Percentiles rank a stretch among this genome's conserved stretches.
These are phyloP conservation scores for Lophochroa leadbeateri DNA, from an alignment of 2,113 vertebrate species.

Conservation along the genomic window DNA sequence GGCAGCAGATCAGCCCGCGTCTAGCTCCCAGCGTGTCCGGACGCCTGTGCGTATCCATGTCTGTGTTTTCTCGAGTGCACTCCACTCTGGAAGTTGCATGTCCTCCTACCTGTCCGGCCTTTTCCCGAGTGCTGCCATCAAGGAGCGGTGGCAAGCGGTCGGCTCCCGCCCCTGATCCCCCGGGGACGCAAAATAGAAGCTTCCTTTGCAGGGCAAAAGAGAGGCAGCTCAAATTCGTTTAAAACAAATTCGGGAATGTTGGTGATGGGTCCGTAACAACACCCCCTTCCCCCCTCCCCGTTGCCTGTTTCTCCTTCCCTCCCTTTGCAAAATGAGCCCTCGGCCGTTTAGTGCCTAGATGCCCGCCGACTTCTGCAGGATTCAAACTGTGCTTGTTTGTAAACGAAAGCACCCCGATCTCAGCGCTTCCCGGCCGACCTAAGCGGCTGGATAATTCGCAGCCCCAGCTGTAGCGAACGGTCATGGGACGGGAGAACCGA, in stretches of 20 bases:
- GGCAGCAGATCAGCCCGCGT: not conserved
- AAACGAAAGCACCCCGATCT: not conserved
- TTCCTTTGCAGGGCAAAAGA: not conserved
- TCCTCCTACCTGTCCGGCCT: not conserved
- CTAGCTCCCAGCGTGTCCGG: not conserved
- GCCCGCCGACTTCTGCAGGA: not conserved
- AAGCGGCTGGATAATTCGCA: not conserved
- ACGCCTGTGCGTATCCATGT: not conserved
- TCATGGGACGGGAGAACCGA: not conserved
- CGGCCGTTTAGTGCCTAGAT: not conserved
- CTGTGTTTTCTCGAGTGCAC: not conserved
- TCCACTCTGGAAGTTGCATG: not conserved
- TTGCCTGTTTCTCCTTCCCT: not conserved
- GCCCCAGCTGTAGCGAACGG: not conserved
- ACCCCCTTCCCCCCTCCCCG: not conserved
- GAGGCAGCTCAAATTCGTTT: constrained; percentile 10
- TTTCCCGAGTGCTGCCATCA: not conserved
- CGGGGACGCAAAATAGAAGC: not conserved
- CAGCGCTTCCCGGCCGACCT: not conserved
- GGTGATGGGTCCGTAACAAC: not conserved
- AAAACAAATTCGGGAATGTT: not conserved
- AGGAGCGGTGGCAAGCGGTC: not conserved
- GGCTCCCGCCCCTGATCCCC: not conserved
- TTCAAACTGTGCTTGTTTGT: not conserved
- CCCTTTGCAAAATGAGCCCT: not conserved